Percentiles rank a stretch among this genome's conserved stretches.
Evolutionary conservation across 2,113 vertebrate species (phyloP).

Genomic region (Nerophis ophidion): DNA sequence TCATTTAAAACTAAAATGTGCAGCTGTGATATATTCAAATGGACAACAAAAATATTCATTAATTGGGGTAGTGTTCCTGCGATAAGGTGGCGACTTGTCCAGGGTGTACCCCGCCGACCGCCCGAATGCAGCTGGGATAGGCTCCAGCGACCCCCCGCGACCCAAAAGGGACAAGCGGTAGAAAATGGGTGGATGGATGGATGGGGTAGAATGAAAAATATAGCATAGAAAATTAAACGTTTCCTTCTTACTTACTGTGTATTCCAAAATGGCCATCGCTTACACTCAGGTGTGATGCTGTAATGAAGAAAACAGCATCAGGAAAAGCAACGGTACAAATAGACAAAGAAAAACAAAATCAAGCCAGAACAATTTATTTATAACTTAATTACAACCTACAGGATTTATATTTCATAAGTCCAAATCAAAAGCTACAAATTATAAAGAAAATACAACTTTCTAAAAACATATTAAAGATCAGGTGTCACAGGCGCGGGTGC

Average conservation of each 20-base stretch:
- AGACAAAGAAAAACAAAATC: constrained; percentile 9
- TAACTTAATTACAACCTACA: too few species aligned
- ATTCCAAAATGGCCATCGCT: constrained; percentile 88
- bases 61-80: too few species aligned
- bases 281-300: constrained; percentile 74
- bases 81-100: too few species aligned
- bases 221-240: not conserved
- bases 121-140: too few species aligned
- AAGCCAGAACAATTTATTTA: constrained; percentile 17
- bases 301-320: constrained; percentile 55
- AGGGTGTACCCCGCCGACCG: too few species aligned
- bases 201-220: too few species aligned
- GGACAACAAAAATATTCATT: too few species aligned
- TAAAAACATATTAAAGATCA: not conserved
- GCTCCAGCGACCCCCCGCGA: too few species aligned
- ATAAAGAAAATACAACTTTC: not conserved
- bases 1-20: too few species aligned
- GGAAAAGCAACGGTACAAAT: not conserved
- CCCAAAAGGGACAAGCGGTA: too few species aligned
- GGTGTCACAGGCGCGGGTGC: not conserved
- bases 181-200: too few species aligned
- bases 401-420: not conserved
- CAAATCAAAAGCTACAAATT: not conserved
- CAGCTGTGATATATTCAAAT: too few species aligned
- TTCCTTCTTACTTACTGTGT: constrained; percentile 78